phyloP scores from a whole-genome alignment of 1,140 invertebrate species.

The Chrysopa pallens region DNA sequence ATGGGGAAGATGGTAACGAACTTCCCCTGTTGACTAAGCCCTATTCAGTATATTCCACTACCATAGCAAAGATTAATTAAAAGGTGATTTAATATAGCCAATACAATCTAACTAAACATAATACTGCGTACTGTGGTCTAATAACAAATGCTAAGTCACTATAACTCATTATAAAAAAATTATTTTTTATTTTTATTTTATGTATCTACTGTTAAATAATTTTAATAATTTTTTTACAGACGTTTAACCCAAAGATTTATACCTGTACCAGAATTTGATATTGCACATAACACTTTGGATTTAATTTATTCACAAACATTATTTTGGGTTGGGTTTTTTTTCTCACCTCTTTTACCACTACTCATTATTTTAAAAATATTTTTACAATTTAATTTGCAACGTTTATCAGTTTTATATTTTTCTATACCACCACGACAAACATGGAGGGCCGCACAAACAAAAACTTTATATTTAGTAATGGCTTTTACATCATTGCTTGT shows the following conservation, averaged over 20 bases:
- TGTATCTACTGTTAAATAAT: no score
- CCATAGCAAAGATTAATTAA: no score
- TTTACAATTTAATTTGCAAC: constrained; percentile 48
- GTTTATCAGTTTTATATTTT: constrained; percentile 26
- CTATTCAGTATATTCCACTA: no score
- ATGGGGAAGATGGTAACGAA: no score
- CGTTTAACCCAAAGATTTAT: not conserved
- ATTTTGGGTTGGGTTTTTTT: constrained; percentile 51
- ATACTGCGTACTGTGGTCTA: no score
- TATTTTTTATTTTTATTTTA: no score
- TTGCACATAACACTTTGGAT: constrained; percentile 49
- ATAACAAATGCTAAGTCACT: no score
- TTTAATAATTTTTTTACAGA: not conserved
- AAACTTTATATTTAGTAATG: constrained; percentile 47
- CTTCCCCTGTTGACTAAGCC: no score
- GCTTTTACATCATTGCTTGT: constrained; percentile 42
- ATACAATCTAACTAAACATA: no score
- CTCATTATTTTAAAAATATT: constrained; percentile 44
- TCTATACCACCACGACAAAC: constrained; percentile 37
- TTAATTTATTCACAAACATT: constrained; percentile 58
- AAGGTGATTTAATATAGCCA: no score
- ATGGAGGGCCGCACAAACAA: constrained; percentile 51
- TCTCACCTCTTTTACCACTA: constrained; percentile 40
- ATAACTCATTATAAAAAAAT: no score
- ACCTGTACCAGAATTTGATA: constrained; percentile 43